Percentiles rank a stretch among this genome's conserved stretches.
Conservation (phyloP, 2,113 vertebrate genomes). For the Arenaria interpres region DNA sequence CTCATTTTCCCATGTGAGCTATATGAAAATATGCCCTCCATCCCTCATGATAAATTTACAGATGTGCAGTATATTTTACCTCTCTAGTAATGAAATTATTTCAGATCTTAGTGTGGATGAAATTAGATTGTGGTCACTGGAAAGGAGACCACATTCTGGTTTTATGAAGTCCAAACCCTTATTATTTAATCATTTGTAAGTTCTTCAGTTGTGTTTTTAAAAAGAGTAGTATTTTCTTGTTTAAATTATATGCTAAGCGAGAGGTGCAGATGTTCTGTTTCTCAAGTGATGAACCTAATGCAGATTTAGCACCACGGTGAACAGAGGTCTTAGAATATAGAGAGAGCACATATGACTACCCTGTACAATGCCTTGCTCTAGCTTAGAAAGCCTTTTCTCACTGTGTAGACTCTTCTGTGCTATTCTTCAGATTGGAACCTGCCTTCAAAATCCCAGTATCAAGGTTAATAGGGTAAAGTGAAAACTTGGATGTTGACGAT, state of each 20-base stretch:
- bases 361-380: not conserved
- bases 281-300: not conserved
- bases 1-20: not conserved
- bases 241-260: not conserved
- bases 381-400: not conserved
- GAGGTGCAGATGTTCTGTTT: not conserved
- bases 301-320: not conserved
- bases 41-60: not conserved
- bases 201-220: not conserved
- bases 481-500: not conserved
- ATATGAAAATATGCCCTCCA: not conserved
- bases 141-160: not conserved
- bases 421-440: not conserved
- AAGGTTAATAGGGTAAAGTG: not conserved
- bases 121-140: not conserved
- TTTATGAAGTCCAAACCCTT: not conserved
- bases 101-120: not conserved
- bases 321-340: not conserved
- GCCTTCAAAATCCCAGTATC: not conserved
- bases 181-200: not conserved
- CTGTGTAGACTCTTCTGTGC: not conserved
- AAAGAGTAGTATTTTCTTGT: not conserved
- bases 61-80: not conserved
- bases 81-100: conserved; percentile 10
- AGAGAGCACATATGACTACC: not conserved